These are phyloP conservation scores for Thaumatotibia leucotreta DNA, from an alignment of 1,140 invertebrate species.

Conservation along the genomic window DNA sequence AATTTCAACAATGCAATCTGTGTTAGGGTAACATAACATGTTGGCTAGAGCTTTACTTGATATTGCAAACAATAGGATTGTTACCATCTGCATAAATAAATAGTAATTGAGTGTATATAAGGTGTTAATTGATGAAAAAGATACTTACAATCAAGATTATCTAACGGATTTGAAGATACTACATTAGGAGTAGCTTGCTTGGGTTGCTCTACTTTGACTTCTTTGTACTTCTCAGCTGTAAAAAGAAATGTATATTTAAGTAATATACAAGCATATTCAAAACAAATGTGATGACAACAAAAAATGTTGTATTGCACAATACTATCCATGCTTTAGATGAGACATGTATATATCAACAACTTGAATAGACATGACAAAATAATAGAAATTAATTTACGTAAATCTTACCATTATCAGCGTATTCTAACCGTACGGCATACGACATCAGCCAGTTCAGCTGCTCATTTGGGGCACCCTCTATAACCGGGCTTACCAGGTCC, in stretches of 20 bases:
- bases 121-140: too few species aligned
- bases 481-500: slow-evolving; percentile 82
- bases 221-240: slow-evolving; percentile 85
- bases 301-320: too few species aligned
- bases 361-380: neutral
- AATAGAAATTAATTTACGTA: slow-evolving; percentile 10
- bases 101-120: too few species aligned
- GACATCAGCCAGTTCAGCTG: slow-evolving; percentile 92
- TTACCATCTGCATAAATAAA: too few species aligned
- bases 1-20: too few species aligned
- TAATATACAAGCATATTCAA: neutral
- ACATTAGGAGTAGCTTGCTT: slow-evolving; percentile 81
- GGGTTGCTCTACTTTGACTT: slow-evolving; percentile 78
- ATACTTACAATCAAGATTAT: slow-evolving; percentile 90
- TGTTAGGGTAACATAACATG: neutral
- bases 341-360: neutral
- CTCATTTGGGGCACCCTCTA: slow-evolving; percentile 71
- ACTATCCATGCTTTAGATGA: too few species aligned
- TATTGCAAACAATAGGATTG: too few species aligned
- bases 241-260: slow-evolving; percentile 38
- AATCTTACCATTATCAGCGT: slow-evolving; percentile 86
- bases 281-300: neutral
- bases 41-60: too few species aligned
- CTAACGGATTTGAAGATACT: slow-evolving; percentile 87
- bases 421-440: slow-evolving; percentile 89